Evolutionary conservation across 1,140 invertebrate genomes (phyloP).

Genomic region (Bombus waltoni): DNA sequence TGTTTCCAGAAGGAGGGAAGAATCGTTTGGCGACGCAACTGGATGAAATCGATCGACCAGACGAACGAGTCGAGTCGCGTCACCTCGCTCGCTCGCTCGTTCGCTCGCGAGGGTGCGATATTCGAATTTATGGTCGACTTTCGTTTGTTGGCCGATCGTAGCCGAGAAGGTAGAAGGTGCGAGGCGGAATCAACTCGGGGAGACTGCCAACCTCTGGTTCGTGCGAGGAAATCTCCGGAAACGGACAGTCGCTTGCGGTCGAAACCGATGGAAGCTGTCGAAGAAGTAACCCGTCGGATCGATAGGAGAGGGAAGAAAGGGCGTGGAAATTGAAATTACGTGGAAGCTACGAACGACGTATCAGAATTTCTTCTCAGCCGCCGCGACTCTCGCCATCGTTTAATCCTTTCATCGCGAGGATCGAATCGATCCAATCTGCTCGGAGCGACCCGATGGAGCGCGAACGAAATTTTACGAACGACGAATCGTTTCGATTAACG

Average conservation of each 20-base stretch:
- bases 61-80: too few species aligned
- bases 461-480: not conserved
- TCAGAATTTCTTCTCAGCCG: not conserved
- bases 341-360: not conserved
- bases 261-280: not conserved
- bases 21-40: too few species aligned
- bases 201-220: not conserved
- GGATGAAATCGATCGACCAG: too few species aligned
- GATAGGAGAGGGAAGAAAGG: too few species aligned
- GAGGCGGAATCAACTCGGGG: not conserved
- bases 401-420: not conserved
- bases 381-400: not conserved
- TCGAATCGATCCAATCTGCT: not conserved
- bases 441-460: not conserved
- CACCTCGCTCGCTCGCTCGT: too few species aligned
- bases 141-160: too few species aligned
- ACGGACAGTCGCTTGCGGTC: slow-evolving; percentile 9
- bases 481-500: too few species aligned
- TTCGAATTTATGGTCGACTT: too few species aligned
- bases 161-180: too few species aligned
- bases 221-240: not conserved
- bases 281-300: not conserved
- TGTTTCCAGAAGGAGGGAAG: too few species aligned
- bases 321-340: not conserved
- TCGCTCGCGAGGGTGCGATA: too few species aligned